These are phyloP conservation scores for Dunckerocampus dactyliophorus DNA, from an alignment of 2,113 vertebrate species.

Conservation along the genomic window DNA sequence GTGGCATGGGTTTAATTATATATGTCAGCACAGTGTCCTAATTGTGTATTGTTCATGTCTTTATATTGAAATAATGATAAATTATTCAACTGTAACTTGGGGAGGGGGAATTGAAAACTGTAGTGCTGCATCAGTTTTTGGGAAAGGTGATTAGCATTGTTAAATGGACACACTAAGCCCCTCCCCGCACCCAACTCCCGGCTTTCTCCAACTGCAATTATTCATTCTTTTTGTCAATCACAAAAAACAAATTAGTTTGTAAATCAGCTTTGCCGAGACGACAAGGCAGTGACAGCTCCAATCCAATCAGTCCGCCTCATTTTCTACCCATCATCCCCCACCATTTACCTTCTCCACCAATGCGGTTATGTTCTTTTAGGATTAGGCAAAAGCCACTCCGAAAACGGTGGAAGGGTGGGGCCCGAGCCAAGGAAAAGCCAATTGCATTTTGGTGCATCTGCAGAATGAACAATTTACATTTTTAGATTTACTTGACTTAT, in stretches of 20 bases:
- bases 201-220: slow-evolving; percentile 58
- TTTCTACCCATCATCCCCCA: slow-evolving; percentile 34
- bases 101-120: slow-evolving; percentile 12
- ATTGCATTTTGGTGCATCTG: not conserved
- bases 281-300: slow-evolving; percentile 55
- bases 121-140: slow-evolving; percentile 18
- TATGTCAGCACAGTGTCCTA: not conserved
- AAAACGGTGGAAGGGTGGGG: not conserved
- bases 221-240: slow-evolving; percentile 67
- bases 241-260: slow-evolving; percentile 69
- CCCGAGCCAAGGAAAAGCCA: not conserved
- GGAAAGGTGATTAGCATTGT: slow-evolving; percentile 42
- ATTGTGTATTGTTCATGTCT: slow-evolving; percentile 17
- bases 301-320: slow-evolving; percentile 54
- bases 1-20: not conserved
- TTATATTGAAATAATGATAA: slow-evolving; percentile 8
- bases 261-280: slow-evolving; percentile 67
- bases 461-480: not conserved
- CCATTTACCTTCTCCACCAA: not conserved
- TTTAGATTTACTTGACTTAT: too few relatives aligned
- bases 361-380: not conserved
- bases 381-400: not conserved
- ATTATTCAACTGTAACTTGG: slow-evolving; percentile 10
- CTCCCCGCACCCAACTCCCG: slow-evolving; percentile 10
- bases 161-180: slow-evolving; percentile 24